Base-by-base conservation (phyloP, 2,113 vertebrate genomes). In the Sturnira hondurensis region DNA sequence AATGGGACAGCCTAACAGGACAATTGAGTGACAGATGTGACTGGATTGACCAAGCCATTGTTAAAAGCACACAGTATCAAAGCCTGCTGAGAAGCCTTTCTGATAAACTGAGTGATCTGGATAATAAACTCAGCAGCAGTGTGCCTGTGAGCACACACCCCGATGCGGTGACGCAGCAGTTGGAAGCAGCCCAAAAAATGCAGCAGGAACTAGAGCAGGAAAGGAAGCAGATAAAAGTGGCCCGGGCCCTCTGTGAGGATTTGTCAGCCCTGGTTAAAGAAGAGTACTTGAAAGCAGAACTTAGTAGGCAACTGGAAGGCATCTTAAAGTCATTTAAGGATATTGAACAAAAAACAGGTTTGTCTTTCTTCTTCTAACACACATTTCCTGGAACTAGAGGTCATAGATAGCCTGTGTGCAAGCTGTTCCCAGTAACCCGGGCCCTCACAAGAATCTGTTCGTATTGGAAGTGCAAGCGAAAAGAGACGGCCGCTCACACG, bases 311-410 rank as follows among this genome's bases (percentile, higher is more conserved):
- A 92, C 97, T 99, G 96, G 99, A 99, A 33, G 98, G 98, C 80
- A 97, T 99, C 98, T 97, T 98, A 97, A 99, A 99, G 94, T 99
- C 98, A 0, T 99, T 99, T 96, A 99, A 98, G 97, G 99, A 99
- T 83, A 98, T 99, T 89, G 99, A 99, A 92, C 99, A 99, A 96
- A 99, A 99, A 99, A 98, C 99, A 99, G 99, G 99, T 99, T 97
- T 93, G 99, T 98, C n/a, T 81, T 0, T 74, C 68, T 89, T 83
- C 80, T 92, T 68, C 54, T 38, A 47, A 43, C 58, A 19, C 20
- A 5, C 5, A n/a, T 91, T 81, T 73, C 36, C 91, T 58, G 31
- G 88, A 89, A 70, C 83, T 28, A 61, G 33, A 77, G 24, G 10
- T 41, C 54, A 3, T 4, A 6, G 15, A 13, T 43, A 77, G 80